These are phyloP conservation scores for Drosophila melanogaster DNA, from an alignment of 1,140 invertebrate genomes.

Conservation along the genomic window Release_6_plus_ISO1_MT NT_037436.4:6177001-6177500, in stretches of 20 bases:
- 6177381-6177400: constrained; percentile 28
- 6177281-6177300: constrained; percentile 64
- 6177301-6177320: background rate
- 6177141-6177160: constrained; percentile 15
- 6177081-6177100: background rate
- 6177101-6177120: background rate
- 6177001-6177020: constrained; percentile 84
- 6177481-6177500: constrained; percentile 81
- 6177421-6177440: constrained; percentile 86
- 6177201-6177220: constrained; percentile 86
- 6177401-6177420: constrained; percentile 83
- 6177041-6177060: constrained; percentile 85
- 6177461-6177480: constrained; percentile 82
- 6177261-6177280: constrained; percentile 84
- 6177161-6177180: constrained; percentile 83
- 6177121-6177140: constrained; percentile 45
- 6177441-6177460: constrained; percentile 89
- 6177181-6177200: constrained; percentile 85
- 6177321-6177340: background rate
- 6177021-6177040: constrained; percentile 88
- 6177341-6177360: constrained; percentile 35
- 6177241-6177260: constrained; percentile 77
- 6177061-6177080: background rate
- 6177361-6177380: constrained; percentile 51
- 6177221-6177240: constrained; percentile 82